Percentiles rank a stretch among this genome's conserved stretches.
phyloP scores from a whole-genome alignment of 2,888 invertebrate species.

The Brachyptera risi region DNA sequence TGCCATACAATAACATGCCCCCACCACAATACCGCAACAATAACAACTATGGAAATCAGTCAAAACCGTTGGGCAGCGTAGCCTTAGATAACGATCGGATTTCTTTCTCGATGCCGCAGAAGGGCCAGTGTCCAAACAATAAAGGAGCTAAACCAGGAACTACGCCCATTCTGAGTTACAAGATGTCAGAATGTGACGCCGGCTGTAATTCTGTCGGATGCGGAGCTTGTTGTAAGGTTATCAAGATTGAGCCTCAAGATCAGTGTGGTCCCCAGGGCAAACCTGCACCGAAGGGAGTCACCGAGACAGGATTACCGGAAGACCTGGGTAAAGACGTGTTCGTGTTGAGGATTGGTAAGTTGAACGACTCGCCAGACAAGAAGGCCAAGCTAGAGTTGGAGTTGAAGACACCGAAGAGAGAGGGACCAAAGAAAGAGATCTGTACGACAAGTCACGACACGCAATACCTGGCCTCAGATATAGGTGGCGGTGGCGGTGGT shows the following conservation, averaged over 20 bases:
- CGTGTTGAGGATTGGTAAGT: conserved; percentile 69
- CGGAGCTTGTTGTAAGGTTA: background rate
- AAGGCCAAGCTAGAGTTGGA: conserved; percentile 68
- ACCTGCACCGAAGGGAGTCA: background rate
- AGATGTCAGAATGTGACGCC: conserved; percentile 4
- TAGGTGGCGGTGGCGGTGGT: conserved; percentile 28
- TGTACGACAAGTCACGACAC: conserved; percentile 61
- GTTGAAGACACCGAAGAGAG: conserved; percentile 63
- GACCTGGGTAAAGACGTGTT: conserved; percentile 43
- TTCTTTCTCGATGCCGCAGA: conserved; percentile 6
- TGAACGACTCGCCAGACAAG: conserved; percentile 65
- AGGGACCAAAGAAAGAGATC: conserved; percentile 54
- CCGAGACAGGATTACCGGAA: background rate
- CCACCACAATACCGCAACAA: background rate
- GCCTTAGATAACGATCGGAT: background rate
- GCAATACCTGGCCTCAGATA: conserved; percentile 59
- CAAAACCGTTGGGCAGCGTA: background rate
- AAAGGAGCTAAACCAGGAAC: background rate
- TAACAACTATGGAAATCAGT: background rate
- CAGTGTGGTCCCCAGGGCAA: background rate
- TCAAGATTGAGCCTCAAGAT: background rate
- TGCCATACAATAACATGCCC: background rate
- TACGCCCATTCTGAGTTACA: conserved; percentile 6
- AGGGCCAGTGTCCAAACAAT: background rate
- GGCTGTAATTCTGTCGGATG: conserved; percentile 2